Base-by-base conservation (phyloP, 1,140 invertebrate species). In the Rhysida immarginata region DNA sequence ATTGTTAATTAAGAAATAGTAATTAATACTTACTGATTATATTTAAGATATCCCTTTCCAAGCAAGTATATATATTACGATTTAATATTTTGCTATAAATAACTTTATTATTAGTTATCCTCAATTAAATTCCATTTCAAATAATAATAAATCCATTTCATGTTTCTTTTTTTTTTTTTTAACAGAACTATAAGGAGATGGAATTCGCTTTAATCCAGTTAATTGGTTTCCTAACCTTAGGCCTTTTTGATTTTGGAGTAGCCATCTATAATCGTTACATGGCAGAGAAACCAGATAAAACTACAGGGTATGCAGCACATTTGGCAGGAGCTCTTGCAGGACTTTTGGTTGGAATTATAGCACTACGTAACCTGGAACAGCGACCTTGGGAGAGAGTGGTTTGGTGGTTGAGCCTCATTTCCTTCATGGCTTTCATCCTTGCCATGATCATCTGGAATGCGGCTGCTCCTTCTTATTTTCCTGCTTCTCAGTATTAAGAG, bases 101-200 rank as follows among this genome's bases (percentile, higher is more conserved):
- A n/a, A n/a, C n/a, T n/a, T n/a, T n/a, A n/a, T n/a, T n/a, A n/a
- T n/a, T n/a, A n/a, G n/a, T n/a, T n/a, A n/a, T n/a, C n/a, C n/a
- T n/a, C n/a, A n/a, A n/a, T n/a, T n/a, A n/a, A n/a, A n/a, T n/a
- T n/a, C n/a, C n/a, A n/a, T n/a, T n/a, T n/a, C n/a, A n/a, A n/a
- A n/a, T n/a, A n/a, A n/a, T n/a, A n/a, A n/a, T n/a, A n/a, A n/a
- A n/a, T n/a, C n/a, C n/a, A n/a, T n/a, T n/a, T n/a, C n/a, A n/a
- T n/a, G n/a, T n/a, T n/a, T n/a, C n/a, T n/a, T n/a, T n/a, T n/a
- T n/a, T n/a, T n/a, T 58, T 64, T 62, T 57, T 65, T 58, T 75
- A 75, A 27, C 66, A 86, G 84, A 95, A 96, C 69, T 96, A 87
- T 84, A 73, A 75, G 41, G 87, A 96, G 71, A 94, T 95, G 89